These are phyloP conservation scores for Drosophila anomelani DNA, from an alignment of 2,888 invertebrate species.

Conservation along the genomic window DNA sequence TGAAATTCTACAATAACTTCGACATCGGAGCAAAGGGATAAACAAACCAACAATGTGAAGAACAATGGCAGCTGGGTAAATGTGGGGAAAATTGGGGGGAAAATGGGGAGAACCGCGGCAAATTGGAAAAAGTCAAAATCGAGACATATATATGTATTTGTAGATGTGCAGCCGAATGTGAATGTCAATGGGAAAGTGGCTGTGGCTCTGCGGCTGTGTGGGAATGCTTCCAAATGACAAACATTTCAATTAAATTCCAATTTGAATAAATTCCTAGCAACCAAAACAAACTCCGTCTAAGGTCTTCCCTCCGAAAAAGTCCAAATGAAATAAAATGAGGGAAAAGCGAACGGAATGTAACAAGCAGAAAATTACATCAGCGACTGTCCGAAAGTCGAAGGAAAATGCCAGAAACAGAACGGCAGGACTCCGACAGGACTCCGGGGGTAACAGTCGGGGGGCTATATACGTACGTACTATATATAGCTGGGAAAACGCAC, in stretches of 20 bases:
- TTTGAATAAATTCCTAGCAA: slow-evolving; percentile 56
- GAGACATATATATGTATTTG: not conserved
- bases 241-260: slow-evolving; percentile 69
- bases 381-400: slow-evolving; percentile 27
- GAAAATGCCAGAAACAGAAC: slow-evolving; percentile 36
- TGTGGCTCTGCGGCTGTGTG: slow-evolving; percentile 18
- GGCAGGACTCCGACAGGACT: not conserved
- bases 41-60: slow-evolving; percentile 39
- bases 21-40: slow-evolving; percentile 12
- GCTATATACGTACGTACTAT: not conserved
- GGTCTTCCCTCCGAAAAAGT: slow-evolving; percentile 14
- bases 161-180: slow-evolving; percentile 5
- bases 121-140: slow-evolving; percentile 50
- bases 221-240: slow-evolving; percentile 56
- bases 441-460: slow-evolving; percentile 1
- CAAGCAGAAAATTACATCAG: slow-evolving; percentile 59
- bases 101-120: slow-evolving; percentile 21
- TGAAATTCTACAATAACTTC: slow-evolving; percentile 30
- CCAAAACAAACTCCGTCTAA: slow-evolving; percentile 36
- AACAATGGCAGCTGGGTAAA: slow-evolving; percentile 14
- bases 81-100: slow-evolving; percentile 1
- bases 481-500: slow-evolving; percentile 20
- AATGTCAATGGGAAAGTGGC: not conserved
- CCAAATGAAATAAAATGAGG: slow-evolving; percentile 38
- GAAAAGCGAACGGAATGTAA: slow-evolving; percentile 35